Percentiles rank a stretch among this genome's conserved stretches.
Evolutionary conservation across 2,888 invertebrate species (phyloP).

Genomic region (Adelphocoris suturalis): DNA sequence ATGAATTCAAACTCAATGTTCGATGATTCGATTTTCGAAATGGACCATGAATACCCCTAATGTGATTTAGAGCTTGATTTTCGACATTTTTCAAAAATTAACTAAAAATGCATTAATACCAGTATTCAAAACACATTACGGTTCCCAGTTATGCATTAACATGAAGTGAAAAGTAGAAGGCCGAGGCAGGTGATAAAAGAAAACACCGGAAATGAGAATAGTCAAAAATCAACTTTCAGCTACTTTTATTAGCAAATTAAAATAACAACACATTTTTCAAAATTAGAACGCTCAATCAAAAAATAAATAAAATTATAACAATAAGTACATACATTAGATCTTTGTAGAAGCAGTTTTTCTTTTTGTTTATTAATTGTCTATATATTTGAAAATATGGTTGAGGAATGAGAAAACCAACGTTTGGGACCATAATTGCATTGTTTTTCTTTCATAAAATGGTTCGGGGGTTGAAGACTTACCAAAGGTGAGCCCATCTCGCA

Average conservation of each 20-base stretch:
- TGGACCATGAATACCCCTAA: too few species aligned
- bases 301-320: slow-evolving; percentile 72
- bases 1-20: too few species aligned
- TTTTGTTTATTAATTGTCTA: background rate
- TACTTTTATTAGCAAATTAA: slow-evolving; percentile 74
- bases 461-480: background rate
- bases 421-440: slow-evolving; percentile 19
- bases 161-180: too few species aligned
- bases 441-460: background rate
- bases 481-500: background rate
- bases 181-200: background rate
- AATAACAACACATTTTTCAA: slow-evolving; percentile 74
- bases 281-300: slow-evolving; percentile 70
- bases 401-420: background rate
- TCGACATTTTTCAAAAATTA: too few species aligned
- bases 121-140: too few species aligned
- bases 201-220: background rate
- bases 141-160: too few species aligned
- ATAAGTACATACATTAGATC: slow-evolving; percentile 73
- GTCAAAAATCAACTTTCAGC: slow-evolving; percentile 54
- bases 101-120: too few species aligned
- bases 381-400: slow-evolving; percentile 1
- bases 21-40: too few species aligned
- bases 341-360: slow-evolving; percentile 59
- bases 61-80: too few species aligned